phyloP scores from a whole-genome alignment of 2,888 invertebrate species.

The Troides oblongomaculatus region DNA sequence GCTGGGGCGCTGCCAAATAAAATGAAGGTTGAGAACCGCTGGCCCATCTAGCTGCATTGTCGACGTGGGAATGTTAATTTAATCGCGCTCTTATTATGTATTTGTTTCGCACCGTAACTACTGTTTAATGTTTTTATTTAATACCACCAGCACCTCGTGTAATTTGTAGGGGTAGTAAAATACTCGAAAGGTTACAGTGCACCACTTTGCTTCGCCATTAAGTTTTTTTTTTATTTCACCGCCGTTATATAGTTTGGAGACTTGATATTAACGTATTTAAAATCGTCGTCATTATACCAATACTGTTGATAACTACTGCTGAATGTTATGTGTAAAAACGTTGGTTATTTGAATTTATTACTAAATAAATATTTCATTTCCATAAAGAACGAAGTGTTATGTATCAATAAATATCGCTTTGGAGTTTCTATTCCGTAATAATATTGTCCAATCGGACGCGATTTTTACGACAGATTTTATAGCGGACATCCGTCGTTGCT shows the following conservation, averaged over 20 bases:
- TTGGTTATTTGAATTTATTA: neutral
- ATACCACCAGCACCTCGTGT: neutral
- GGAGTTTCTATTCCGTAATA: constrained; percentile 5
- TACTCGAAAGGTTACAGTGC: neutral
- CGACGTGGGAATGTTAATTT: constrained; percentile 23
- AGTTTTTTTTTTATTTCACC: no score
- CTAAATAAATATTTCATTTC: neutral
- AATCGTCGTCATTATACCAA: no score
- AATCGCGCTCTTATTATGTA: constrained; percentile 21
- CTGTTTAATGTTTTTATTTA: neutral
- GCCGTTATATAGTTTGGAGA: neutral
- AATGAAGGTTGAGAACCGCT: neutral
- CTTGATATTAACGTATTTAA: no score
- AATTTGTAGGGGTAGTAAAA: neutral
- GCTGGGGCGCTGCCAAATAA: no score
- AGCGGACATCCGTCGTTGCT: constrained; percentile 21
- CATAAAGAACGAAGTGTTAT: constrained; percentile 2
- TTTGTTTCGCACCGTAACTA: constrained; percentile 11
- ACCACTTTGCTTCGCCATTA: neutral
- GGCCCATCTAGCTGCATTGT: constrained; percentile 7
- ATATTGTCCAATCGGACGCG: constrained; percentile 21
- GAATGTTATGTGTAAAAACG: no score
- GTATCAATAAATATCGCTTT: constrained; percentile 13
- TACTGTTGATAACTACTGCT: no score
- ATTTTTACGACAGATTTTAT: constrained; percentile 41